Percentiles rank a stretch among this genome's conserved stretches.
Evolutionary conservation across 1,140 invertebrate genomes (phyloP).

Genomic region (Phymastichus coffea): DNA sequence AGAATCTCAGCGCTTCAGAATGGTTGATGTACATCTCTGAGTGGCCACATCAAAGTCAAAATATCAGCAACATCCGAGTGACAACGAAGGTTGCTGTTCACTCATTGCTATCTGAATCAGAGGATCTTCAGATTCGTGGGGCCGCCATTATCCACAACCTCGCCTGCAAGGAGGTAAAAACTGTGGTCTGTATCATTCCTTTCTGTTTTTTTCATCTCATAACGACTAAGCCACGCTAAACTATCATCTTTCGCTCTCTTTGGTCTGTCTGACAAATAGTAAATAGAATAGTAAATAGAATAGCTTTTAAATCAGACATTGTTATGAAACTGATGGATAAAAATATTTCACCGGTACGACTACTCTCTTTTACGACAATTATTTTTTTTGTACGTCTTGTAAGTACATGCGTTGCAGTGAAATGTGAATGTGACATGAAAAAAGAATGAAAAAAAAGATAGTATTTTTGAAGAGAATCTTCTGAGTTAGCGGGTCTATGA

Average conservation of each 20-base stretch:
- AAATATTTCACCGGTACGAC: too few species aligned
- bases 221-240: constrained; percentile 25
- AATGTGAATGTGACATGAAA: too few species aligned
- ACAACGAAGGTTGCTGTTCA: constrained; percentile 90
- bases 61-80: constrained; percentile 84
- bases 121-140: constrained; percentile 74
- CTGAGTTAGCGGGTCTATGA: neutral
- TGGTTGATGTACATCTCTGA: constrained; percentile 92
- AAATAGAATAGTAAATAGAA: too few species aligned
- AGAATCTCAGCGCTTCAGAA: constrained; percentile 84
- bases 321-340: too few species aligned
- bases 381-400: too few species aligned
- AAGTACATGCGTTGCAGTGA: too few species aligned
- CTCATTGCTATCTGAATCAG: constrained; percentile 73
- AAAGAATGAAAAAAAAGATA: too few species aligned
- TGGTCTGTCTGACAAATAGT: too few species aligned
- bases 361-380: too few species aligned
- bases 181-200: constrained; percentile 80
- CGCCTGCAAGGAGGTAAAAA: constrained; percentile 94
- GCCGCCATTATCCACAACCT: constrained; percentile 88
- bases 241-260: neutral
- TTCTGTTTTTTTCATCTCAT: constrained; percentile 4
- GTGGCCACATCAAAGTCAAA: constrained; percentile 74
- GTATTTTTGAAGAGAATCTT: too few species aligned
- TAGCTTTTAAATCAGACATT: too few species aligned